Conservation (phyloP, 2,888 invertebrate species). For the Atethmia centrago region DNA sequence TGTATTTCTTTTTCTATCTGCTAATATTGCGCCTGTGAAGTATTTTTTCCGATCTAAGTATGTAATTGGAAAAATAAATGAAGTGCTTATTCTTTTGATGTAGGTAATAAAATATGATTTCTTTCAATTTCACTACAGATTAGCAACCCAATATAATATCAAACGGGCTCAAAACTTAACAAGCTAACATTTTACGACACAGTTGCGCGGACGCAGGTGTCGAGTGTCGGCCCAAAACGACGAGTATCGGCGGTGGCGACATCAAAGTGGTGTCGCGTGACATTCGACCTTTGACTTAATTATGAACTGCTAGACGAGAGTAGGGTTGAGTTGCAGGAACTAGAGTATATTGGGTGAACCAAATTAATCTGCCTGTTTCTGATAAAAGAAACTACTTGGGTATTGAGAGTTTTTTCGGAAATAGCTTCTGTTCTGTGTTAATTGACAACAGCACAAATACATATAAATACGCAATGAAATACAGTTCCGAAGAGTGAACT, state of each 20-base stretch:
- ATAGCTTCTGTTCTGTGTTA: no score
- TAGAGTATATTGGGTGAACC: constrained; percentile 4
- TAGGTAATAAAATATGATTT: not conserved
- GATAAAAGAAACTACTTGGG: not conserved
- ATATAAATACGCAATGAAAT: not conserved
- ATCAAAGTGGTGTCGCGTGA: constrained; percentile 74
- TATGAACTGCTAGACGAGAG: constrained; percentile 35
- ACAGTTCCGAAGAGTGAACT: not conserved
- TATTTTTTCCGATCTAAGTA: not conserved
- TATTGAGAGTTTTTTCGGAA: not conserved
- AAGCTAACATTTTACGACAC: constrained; percentile 72
- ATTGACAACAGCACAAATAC: no score
- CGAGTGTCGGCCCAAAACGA: constrained; percentile 59
- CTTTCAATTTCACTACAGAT: constrained; percentile 20
- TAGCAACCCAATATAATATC: constrained; percentile 35
- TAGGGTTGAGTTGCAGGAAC: not conserved
- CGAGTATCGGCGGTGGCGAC: constrained; percentile 56
- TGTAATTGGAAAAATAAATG: not conserved
- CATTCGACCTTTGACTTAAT: constrained; percentile 56
- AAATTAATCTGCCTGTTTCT: not conserved
- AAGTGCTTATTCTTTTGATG: not conserved
- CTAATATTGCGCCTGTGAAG: not conserved
- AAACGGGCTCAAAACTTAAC: constrained; percentile 68
- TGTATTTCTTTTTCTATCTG: no score
- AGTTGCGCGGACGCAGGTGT: constrained; percentile 46